Evolutionary conservation across 2,888 invertebrate species (phyloP).

Genomic region (Drosophila vallismaia): DNA sequence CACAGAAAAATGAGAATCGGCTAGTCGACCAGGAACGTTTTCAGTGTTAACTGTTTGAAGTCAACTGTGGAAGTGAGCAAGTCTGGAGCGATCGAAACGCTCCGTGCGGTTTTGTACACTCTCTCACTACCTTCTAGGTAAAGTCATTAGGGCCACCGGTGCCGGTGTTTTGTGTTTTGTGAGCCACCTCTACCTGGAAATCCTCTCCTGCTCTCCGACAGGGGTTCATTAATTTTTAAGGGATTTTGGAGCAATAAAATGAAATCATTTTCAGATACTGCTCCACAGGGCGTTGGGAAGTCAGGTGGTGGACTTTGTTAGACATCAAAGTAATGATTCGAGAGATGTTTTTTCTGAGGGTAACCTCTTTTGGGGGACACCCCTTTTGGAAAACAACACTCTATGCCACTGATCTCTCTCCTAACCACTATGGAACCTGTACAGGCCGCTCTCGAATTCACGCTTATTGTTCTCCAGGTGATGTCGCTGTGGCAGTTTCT

Average conservation of each 20-base stretch:
- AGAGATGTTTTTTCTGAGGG: too few relatives aligned
- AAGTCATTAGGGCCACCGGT: conserved; percentile 66
- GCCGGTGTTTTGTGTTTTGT: conserved; percentile 69
- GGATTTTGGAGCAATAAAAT: neutral
- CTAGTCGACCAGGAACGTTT: conserved; percentile 34
- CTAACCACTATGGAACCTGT: conserved; percentile 20
- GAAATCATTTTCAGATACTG: neutral
- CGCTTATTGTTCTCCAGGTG: conserved; percentile 39
- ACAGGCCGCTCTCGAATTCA: conserved; percentile 15
- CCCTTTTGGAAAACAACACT: neutral
- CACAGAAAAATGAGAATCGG: conserved; percentile 25
- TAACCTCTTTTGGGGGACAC: neutral
- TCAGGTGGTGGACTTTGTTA: too few relatives aligned
- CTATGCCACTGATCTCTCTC: conserved; percentile 2
- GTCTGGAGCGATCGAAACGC: conserved; percentile 21
- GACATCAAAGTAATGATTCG: too few relatives aligned
- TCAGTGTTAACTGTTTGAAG: conserved; percentile 58
- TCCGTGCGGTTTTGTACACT: conserved; percentile 13
- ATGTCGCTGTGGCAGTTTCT: conserved; percentile 62
- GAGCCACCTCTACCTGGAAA: conserved; percentile 57
- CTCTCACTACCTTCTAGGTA: conserved; percentile 25
- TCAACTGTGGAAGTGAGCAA: conserved; percentile 69
- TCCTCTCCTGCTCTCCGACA: conserved; percentile 15
- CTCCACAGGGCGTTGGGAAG: neutral
- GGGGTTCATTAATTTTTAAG: neutral